Percentiles rank a stretch among this genome's conserved stretches.
phyloP scores from a whole-genome alignment of 2,797 vertebrate species.

The Sciurus carolinensis region DNA sequence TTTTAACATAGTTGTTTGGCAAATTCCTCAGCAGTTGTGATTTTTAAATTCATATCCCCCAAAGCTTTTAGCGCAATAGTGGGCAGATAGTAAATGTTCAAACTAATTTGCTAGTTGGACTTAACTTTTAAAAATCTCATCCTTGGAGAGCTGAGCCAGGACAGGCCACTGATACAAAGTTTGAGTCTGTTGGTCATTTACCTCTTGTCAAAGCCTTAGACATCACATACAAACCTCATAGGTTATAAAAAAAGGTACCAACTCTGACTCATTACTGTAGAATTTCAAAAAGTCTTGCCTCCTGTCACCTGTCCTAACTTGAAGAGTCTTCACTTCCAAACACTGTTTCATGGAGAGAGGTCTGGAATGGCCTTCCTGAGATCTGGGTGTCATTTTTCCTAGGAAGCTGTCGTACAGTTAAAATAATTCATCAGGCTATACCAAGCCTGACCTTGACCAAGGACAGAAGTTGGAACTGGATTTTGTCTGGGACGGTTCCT shows the following conservation, averaged over 20 bases:
- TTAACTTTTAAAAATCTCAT: background rate
- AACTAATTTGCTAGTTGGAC: background rate
- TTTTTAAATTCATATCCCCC: background rate
- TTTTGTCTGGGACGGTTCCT: slow-evolving; percentile 42
- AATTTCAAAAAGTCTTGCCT: slow-evolving; percentile 64
- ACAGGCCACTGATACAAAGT: background rate
- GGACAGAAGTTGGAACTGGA: background rate
- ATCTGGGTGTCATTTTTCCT: slow-evolving; percentile 6
- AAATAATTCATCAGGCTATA: slow-evolving; percentile 27
- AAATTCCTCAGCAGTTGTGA: background rate
- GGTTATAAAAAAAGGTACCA: background rate
- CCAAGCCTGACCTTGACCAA: background rate
- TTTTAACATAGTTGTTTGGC: background rate
- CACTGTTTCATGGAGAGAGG: slow-evolving; percentile 29
- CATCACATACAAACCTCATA: background rate
- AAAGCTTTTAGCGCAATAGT: background rate
- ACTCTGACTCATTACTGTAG: slow-evolving; percentile 51
- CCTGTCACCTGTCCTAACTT: slow-evolving; percentile 56
- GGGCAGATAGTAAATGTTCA: background rate
- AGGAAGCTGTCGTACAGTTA: slow-evolving; percentile 20
- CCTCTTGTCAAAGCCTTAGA: background rate
- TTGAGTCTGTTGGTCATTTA: background rate
- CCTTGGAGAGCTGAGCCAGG: slow-evolving; percentile 14
- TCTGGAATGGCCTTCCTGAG: slow-evolving; percentile 26
- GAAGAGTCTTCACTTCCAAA: slow-evolving; percentile 51